Conservation (phyloP, 2,797 vertebrate species). For the Cossypha niveicapilla region DNA sequence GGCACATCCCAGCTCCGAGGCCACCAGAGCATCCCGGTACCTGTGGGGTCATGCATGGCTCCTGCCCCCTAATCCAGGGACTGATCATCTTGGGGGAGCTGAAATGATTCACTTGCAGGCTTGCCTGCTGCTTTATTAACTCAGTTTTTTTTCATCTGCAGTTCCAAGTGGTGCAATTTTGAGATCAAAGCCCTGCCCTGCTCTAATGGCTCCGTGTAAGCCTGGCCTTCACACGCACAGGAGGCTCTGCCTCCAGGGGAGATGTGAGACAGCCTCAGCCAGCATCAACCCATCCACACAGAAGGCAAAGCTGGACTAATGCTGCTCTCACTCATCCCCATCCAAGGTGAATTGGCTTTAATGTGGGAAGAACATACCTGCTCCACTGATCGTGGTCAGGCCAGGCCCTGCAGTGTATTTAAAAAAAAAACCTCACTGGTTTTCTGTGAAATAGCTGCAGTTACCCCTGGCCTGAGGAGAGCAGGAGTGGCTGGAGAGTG, state of each 20-base stretch:
- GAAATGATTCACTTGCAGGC: neutral
- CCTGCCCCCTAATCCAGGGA: neutral
- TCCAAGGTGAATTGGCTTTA: slow-evolving; percentile 14
- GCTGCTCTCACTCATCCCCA: neutral
- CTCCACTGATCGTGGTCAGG: neutral
- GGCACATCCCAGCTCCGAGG: accelerated
- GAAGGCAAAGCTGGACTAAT: neutral
- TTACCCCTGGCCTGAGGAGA: neutral
- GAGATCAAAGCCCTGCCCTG: slow-evolving; percentile 37
- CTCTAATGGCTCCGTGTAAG: neutral
- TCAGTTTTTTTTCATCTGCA: neutral
- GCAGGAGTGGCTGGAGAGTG: neutral
- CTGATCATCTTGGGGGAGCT: neutral
- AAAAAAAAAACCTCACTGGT: neutral
- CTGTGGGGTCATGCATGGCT: accelerated
- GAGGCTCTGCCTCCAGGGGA: slow-evolving; percentile 1
- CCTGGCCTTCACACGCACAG: neutral
- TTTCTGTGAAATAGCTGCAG: neutral
- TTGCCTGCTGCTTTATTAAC: neutral
- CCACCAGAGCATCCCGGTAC: accelerated
- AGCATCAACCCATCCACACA: neutral
- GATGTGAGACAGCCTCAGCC: neutral
- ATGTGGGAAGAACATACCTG: neutral
- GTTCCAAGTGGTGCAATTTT: slow-evolving; percentile 8
- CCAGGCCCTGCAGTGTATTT: neutral